phyloP scores from a whole-genome alignment of 1,140 invertebrate species.

The Drosophila grimshawi region DNA sequence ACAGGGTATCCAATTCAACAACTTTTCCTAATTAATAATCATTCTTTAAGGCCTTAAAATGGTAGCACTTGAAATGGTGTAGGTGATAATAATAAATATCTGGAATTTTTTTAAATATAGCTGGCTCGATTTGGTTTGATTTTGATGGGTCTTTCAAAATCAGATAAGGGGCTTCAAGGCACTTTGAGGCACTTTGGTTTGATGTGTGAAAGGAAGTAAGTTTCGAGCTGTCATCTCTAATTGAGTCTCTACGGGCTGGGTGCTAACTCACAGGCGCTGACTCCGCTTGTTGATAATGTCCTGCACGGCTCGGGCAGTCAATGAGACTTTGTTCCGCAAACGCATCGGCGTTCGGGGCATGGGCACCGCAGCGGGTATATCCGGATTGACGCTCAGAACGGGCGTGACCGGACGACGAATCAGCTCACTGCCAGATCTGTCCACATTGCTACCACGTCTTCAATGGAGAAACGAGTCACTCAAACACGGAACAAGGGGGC shows the following conservation, averaged over 20 bases:
- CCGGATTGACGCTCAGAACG: constrained; percentile 68
- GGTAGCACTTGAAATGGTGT: constrained; percentile 9
- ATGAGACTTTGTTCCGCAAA: constrained; percentile 69
- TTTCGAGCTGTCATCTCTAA: too few relatives aligned
- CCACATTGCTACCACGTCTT: constrained; percentile 73
- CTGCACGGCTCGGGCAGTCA: constrained; percentile 74
- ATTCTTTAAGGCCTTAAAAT: background rate
- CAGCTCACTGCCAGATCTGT: constrained; percentile 65
- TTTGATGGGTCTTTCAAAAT: too few relatives aligned
- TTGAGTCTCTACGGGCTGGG: background rate
- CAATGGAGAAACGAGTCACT: constrained; percentile 35
- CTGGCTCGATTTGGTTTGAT: too few relatives aligned
- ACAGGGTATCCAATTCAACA: background rate
- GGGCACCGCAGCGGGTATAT: constrained; percentile 70
- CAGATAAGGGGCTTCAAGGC: too few relatives aligned
- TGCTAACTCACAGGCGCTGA: constrained; percentile 66
- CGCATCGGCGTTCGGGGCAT: constrained; percentile 78
- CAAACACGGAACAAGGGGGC: background rate
- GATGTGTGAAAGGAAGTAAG: too few relatives aligned
- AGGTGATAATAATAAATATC: background rate
- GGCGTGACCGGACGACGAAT: constrained; percentile 75
- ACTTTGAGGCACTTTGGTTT: too few relatives aligned
- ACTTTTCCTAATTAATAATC: too few relatives aligned
- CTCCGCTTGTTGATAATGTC: constrained; percentile 75
- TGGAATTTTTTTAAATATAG: too few relatives aligned